Conservation (phyloP, 2,113 vertebrate genomes). For the Psittacus erithacus region DNA sequence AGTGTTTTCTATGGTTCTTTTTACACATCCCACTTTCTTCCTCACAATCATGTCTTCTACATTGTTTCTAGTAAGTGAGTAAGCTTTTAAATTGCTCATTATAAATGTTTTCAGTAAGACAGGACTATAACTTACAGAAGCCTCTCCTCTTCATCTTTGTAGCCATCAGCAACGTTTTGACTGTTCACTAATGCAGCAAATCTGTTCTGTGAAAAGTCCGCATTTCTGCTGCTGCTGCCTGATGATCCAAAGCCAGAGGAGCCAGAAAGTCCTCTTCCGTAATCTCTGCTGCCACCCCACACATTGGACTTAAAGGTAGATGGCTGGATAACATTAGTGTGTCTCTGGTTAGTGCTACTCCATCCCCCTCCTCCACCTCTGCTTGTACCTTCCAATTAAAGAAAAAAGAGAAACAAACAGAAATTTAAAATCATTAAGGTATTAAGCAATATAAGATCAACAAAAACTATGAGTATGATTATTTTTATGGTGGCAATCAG, state of each 20-base stretch:
- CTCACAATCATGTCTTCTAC: accelerated
- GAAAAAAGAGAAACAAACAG: background rate
- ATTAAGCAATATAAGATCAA: background rate
- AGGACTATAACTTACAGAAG: constrained; percentile 79
- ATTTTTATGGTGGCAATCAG: background rate
- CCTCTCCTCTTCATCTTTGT: constrained; percentile 81
- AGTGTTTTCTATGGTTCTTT: background rate
- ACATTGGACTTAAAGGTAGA: constrained; percentile 77
- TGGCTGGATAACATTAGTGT: constrained; percentile 79
- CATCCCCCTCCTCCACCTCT: constrained; percentile 59
- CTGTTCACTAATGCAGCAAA: constrained; percentile 72
- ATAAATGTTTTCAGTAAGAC: background rate
- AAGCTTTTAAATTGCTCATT: background rate
- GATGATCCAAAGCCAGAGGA: constrained; percentile 58
- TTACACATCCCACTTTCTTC: background rate
- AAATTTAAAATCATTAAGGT: background rate
- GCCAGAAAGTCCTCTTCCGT: constrained; percentile 61
- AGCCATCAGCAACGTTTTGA: constrained; percentile 44
- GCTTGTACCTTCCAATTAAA: constrained; percentile 52
- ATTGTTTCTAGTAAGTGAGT: background rate
- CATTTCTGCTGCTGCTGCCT: background rate
- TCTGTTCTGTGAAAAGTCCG: constrained; percentile 80
- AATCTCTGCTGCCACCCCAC: constrained; percentile 75
- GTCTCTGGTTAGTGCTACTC: constrained; percentile 65
- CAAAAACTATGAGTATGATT: background rate